Conservation (phyloP, 2,797 vertebrate species). For the Trichosurus vulpecula region DNA sequence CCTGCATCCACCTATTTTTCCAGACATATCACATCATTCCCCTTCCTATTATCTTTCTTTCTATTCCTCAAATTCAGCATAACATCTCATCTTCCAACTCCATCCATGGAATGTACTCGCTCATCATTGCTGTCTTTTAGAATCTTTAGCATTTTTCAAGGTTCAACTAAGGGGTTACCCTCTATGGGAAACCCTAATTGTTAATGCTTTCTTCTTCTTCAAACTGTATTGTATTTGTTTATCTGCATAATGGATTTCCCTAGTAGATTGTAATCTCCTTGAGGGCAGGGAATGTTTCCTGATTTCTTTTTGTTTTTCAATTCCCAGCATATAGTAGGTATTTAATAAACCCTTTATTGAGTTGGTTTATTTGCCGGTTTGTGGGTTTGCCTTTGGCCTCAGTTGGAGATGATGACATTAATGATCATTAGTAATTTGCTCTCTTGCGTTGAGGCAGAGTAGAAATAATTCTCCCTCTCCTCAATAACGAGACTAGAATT, state of each 20-base stretch:
- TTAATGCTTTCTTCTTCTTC: background rate
- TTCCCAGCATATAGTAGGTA: background rate
- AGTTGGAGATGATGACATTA: background rate
- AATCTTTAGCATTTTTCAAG: background rate
- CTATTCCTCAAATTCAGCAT: background rate
- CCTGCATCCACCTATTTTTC: background rate
- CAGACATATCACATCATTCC: background rate
- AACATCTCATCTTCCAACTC: background rate
- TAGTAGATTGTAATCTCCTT: background rate
- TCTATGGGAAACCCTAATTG: background rate
- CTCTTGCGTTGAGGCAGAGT: background rate
- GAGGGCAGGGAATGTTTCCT: background rate
- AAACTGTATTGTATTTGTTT: background rate
- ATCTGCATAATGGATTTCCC: background rate
- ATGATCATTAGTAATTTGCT: background rate
- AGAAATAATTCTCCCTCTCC: background rate
- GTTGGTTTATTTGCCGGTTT: background rate
- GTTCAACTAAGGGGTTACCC: background rate
- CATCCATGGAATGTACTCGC: background rate
- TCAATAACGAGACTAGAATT: background rate
- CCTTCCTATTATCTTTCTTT: background rate
- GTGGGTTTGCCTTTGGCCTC: background rate
- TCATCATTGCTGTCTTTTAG: background rate
- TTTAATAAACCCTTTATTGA: background rate
- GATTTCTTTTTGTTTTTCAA: background rate